Evolutionary conservation across 2,113 vertebrate species (phyloP), one percentile per base, ranked within the genome.

Genomic region (Antechinus flavipes): DNA sequence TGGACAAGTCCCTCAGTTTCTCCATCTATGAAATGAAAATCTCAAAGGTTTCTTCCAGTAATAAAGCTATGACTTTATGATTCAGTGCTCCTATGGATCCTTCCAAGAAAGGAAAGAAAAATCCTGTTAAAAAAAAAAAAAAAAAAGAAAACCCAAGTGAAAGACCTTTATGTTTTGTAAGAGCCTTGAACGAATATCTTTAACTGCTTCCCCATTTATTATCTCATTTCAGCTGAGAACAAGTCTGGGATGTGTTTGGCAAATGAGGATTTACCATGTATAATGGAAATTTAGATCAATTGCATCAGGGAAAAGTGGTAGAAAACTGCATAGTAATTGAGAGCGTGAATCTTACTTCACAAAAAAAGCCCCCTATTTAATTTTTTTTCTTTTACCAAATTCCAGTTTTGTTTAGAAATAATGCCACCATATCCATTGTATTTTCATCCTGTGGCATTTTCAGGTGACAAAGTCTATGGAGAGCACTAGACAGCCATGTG

Each of bases 401-500:
- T 94, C 95, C 1, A 7, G 91, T 95, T 98, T 95, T 97, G 94
- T 97, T 98, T 96, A 95, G 58, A 95, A 98, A 94, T 94, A 93
- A 91, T 96, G 94, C 6, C 58, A 91, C 0, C 30, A 90, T 42
- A 50, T 58, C 6, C 58, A 91, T 0, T 35, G 91, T 47, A 47
- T 58, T 95, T 97, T 93, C 91, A 94, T 98, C 98, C 97, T 98
- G 96, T 98, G 98, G 97, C 98, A 99, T 99, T 99, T 98, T 98
- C 99, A 99, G 99, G 99, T 98, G 98, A 99, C 98, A 99, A 98
- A 99, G 99, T 98, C 97, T 98, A 98, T 98, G 97, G 98, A 99
- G 98, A 99, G 99, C 98, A 98, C 98, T 98, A 98, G 98, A 99
- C 99, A 99, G 98, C 97, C 98, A 98, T 98, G 98, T 99, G 99